phyloP scores from a whole-genome alignment of 2,113 vertebrate genomes.

The Lichenostomus cassidix region DNA sequence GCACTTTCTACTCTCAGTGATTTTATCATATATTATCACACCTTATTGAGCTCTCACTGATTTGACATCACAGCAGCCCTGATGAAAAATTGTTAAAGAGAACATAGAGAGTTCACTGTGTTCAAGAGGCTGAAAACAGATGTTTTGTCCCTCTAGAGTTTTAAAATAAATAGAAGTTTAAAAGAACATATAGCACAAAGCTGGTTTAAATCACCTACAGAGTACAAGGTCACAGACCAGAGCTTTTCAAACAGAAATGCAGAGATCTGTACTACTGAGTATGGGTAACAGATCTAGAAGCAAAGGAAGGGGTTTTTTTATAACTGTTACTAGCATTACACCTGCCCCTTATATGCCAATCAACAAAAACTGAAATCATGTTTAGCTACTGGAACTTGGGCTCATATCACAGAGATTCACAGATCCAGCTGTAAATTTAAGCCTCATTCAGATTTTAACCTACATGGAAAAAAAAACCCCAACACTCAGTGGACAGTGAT shows the following conservation, averaged over 20 bases:
- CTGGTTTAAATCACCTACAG: background rate
- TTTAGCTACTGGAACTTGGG: background rate
- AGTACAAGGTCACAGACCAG: background rate
- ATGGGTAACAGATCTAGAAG: background rate
- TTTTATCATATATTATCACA: background rate
- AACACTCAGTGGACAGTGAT: background rate
- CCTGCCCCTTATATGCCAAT: background rate
- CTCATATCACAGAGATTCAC: background rate
- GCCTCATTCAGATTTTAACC: background rate
- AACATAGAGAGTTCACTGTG: background rate
- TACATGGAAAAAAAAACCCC: rapidly evolving
- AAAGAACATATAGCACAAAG: background rate
- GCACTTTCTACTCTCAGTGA: background rate
- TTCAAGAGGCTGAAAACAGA: background rate
- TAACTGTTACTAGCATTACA: background rate
- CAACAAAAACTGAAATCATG: background rate
- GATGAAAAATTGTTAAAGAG: background rate
- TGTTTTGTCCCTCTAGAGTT: background rate
- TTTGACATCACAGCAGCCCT: background rate
- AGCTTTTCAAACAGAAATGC: background rate
- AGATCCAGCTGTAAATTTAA: background rate
- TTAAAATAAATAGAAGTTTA: background rate
- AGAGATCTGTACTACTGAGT: background rate
- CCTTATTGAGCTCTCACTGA: background rate
- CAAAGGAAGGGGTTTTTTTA: background rate